phyloP scores from a whole-genome alignment of 2,113 vertebrate species.

The Cynoglossus semilaevis region DNA sequence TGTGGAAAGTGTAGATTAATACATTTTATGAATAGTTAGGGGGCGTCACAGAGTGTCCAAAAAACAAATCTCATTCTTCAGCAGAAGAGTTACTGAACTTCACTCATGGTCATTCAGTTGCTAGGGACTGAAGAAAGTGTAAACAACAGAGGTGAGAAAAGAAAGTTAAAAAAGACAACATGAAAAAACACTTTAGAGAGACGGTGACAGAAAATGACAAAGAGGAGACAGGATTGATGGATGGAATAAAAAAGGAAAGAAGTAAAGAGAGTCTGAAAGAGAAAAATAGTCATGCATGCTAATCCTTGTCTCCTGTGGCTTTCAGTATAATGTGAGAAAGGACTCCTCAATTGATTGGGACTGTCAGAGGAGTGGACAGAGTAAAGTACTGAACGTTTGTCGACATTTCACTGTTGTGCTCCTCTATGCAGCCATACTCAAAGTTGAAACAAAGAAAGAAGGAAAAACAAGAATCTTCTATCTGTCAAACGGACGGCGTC shows the following conservation, averaged over 20 bases:
- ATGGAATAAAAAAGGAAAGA: background rate
- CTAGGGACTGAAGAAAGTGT: conserved; percentile 16
- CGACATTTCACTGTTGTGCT: conserved; percentile 6
- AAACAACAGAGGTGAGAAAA: conserved; percentile 19
- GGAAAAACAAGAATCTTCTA: conserved; percentile 5
- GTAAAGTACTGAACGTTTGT: conserved; percentile 11
- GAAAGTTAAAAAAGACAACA: background rate
- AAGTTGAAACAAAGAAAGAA: conserved; percentile 1
- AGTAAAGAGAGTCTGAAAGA: background rate
- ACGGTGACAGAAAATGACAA: conserved; percentile 4
- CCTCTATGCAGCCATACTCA: conserved; percentile 14
- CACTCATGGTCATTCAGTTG: conserved; percentile 42
- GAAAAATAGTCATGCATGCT: conserved; percentile 33
- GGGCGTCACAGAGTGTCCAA: conserved; percentile 28
- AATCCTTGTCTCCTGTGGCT: conserved; percentile 43
- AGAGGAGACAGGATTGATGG: background rate
- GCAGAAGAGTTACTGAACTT: conserved; percentile 39
- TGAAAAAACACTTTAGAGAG: background rate
- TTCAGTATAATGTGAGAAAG: conserved; percentile 28
- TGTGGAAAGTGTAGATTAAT: no score
- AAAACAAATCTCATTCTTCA: conserved; percentile 30
- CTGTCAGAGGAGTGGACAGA: conserved; percentile 25
- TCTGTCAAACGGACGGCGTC: conserved; percentile 23
- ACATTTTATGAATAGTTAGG: conserved; percentile 53
- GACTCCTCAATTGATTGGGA: conserved; percentile 20